Conservation (phyloP, 2,888 invertebrate species). For the Campoletis raptor region DNA sequence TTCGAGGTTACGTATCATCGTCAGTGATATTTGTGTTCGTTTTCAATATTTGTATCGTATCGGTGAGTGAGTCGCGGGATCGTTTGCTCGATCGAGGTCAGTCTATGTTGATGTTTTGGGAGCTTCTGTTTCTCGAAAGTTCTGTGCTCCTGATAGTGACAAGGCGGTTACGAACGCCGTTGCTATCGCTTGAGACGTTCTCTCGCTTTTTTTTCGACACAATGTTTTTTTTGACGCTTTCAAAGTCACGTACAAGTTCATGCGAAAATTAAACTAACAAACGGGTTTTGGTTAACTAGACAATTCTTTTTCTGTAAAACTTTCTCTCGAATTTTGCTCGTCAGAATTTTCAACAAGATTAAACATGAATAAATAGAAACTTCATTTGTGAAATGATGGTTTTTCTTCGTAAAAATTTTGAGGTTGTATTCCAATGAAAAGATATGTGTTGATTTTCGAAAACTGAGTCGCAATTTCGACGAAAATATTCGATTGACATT, state of each 20-base stretch:
- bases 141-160: slow-evolving; percentile 73
- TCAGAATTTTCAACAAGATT: neutral
- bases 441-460: no score
- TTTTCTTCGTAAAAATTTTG: no score
- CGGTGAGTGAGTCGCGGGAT: neutral
- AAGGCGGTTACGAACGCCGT: slow-evolving; percentile 78
- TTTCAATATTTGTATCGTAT: neutral
- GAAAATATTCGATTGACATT: neutral
- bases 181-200: slow-evolving; percentile 75
- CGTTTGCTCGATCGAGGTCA: neutral
- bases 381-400: no score
- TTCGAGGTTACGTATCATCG: slow-evolving; percentile 15
- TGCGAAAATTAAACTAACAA: neutral
- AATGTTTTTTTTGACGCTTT: slow-evolving; percentile 2
- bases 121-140: slow-evolving; percentile 57
- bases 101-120: slow-evolving; percentile 3
- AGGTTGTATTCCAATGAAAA: no score
- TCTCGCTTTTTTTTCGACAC: slow-evolving; percentile 71
- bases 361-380: no score
- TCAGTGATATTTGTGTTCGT: slow-evolving; percentile 18
- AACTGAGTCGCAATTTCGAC: no score
- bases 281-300: neutral
- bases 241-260: neutral
- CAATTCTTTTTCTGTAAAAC: neutral
- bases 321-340: neutral